Evolutionary conservation across 37 sponge, comb jelly and placozoan genomes (phyloP), one percentile per base, ranked within the genome.

Genomic region (Cladorhizidae sp.): DNA sequence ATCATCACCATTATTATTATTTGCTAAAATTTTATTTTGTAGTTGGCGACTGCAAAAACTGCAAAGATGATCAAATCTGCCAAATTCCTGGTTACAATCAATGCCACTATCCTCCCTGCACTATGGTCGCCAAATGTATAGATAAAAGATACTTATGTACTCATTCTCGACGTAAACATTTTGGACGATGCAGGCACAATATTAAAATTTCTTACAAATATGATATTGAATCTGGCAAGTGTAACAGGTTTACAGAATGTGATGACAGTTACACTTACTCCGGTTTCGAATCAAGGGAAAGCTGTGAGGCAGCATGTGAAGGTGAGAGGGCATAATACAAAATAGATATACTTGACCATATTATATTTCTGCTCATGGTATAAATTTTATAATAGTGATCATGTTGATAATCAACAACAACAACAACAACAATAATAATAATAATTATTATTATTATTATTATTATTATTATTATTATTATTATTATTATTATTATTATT

Each of bases 181-280:
- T 45, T 40, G 86, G 86, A 11, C 78, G 79, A 33, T 85, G 86
- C 40, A 67, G 78, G 33, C 79, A 40, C 17, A 11, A 0, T 23
- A 38, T 86, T 45, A 38, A 3, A 1, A 20, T 74, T 1, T 86
- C 35, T 37, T 86, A 42, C 68, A n/a, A n/a, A n/a, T 72, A 79
- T 67, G 79, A 79, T 36, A 7, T 50, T 17, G 39, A n/a, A 11
- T 78, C 72, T 7, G 80, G 61, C 21, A 1, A 71, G 42, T 86
- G 86, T 72, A 62, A 78, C 23, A 2, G 21, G n/a, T 86, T 86
- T 40, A 50, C 42, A 38, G 80, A 80, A 63, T 73, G 81, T 38
- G 87, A 81, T 0, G 80, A 81, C 26, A 54, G 28, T 3, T 75
- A 81, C 55, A 86, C 80, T 43, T 68, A 32, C 40, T 80, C 80